Evolutionary conservation across 2,888 invertebrate species (phyloP).

Genomic region (Aethes cnicana): DNA sequence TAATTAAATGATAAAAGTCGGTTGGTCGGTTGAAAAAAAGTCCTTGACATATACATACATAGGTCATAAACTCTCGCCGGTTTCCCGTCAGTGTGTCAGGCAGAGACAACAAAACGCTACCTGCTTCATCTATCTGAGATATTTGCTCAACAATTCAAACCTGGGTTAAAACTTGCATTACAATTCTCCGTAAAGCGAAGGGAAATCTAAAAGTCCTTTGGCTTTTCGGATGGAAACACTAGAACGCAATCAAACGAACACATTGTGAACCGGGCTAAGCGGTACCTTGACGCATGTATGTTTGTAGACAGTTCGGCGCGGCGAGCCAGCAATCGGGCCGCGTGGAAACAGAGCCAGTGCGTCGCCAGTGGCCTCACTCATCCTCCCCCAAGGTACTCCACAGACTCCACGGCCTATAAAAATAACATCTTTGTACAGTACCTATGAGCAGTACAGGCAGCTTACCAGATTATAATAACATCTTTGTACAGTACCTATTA

Average conservation of each 20-base stretch:
- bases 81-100: too few species aligned
- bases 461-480: too few species aligned
- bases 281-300: conserved; percentile 86
- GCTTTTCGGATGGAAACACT: not conserved
- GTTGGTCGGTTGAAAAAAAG: too few species aligned
- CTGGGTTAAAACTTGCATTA: not conserved
- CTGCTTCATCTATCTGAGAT: too few species aligned
- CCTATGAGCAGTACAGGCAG: too few species aligned
- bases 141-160: too few species aligned
- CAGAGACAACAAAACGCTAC: too few species aligned
- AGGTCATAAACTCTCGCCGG: too few species aligned
- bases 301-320: conserved; percentile 95
- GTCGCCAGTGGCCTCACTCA: conserved; percentile 87
- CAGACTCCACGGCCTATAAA: not conserved
- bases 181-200: not conserved
- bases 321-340: conserved; percentile 90
- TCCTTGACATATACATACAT: too few species aligned
- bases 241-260: conserved; percentile 29
- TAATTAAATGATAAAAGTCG: too few species aligned
- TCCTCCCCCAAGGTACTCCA: conserved; percentile 71
- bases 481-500: too few species aligned
- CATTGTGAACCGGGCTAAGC: conserved; percentile 50
- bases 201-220: not conserved
- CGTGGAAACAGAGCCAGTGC: conserved; percentile 93
- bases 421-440: too few species aligned